Evolutionary conservation across 2,113 vertebrate genomes (phyloP), one percentile per base, ranked within the genome.

Genomic region (Dryoscopus gambensis): DNA sequence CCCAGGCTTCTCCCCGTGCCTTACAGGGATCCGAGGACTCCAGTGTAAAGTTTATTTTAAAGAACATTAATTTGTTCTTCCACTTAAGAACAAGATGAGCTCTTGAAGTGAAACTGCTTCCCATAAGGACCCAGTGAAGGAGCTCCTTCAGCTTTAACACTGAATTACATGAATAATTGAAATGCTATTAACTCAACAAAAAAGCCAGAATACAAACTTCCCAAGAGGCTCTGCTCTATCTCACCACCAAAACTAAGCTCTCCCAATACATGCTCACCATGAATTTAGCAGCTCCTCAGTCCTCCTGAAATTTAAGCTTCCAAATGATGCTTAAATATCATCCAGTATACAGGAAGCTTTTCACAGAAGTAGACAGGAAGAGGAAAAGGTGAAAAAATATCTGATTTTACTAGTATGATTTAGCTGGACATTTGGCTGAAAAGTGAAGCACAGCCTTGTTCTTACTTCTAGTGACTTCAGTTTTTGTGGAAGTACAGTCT

Each of bases 21-120:
- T 52, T 1, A 52, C 65, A 19, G 87, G 40, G 63, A 28, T 62
- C 6, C 55, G 59, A 89, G 56, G 35, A 63, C 35, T 60, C 71
- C 75, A 71, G 74, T 27, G 73, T 47, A 31, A 83, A 82, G 88
- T 96, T 95, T 78, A 87, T 91, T 90, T 95, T 86, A 93, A 95
- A 97, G 83, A 93, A 74, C 65, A 90, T 69, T 67, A 89, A 93
- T 87, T 87, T 96, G 84, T n/a, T 94, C 95, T 91, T 74, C 93
- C 74, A 94, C 92, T 96, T 96, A 90, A 93, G 53, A 47, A 88
- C 40, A 95, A 93, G 93, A 96, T 69, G 78, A 90, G 57, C 84
- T 96, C 95, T 97, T 95, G 94, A 95, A 94, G 92, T 65, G 74
- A 94, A 82, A 53, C 92, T 71, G 89, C 69, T 84, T 94, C 85